Evolutionary conservation across 2,113 vertebrate species (phyloP).

Genomic region (Periophthalmodon schlosseri): DNA sequence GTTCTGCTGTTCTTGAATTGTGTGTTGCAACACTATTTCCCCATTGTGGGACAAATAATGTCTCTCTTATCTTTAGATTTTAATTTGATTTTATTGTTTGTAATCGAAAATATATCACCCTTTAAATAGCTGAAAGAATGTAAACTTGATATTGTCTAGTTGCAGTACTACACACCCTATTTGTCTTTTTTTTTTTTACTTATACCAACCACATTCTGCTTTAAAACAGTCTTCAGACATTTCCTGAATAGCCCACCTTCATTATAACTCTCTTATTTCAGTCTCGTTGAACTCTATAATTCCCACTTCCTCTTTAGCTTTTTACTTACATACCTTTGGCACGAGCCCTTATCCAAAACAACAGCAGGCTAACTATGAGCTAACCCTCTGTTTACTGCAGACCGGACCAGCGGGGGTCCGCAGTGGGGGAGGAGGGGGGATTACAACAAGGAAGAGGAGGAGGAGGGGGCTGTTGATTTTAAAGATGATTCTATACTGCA

Average conservation of each 20-base stretch:
- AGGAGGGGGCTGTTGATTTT: slow-evolving; percentile 19
- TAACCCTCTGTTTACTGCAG: neutral
- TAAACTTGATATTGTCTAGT: no score
- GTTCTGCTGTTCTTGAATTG: no score
- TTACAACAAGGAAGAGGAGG: neutral
- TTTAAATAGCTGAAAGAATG: no score
- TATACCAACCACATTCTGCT: neutral
- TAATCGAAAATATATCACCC: no score
- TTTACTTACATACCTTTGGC: neutral
- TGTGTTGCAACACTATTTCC: no score
- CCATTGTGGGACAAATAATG: no score
- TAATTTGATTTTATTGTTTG: no score
- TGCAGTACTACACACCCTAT: no score
- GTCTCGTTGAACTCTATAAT: neutral
- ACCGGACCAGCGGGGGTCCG: neutral
- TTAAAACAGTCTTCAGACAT: neutral
- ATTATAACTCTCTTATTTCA: neutral
- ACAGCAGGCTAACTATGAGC: neutral
- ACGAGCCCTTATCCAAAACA: neutral
- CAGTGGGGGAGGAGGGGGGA: neutral
- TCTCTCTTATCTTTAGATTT: no score
- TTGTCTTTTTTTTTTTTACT: neutral
- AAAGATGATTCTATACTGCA: slow-evolving; percentile 31
- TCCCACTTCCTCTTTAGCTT: neutral
- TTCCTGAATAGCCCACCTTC: neutral